Base-by-base conservation (phyloP, 2,797 vertebrate species). In the Esox masquinongy region DNA sequence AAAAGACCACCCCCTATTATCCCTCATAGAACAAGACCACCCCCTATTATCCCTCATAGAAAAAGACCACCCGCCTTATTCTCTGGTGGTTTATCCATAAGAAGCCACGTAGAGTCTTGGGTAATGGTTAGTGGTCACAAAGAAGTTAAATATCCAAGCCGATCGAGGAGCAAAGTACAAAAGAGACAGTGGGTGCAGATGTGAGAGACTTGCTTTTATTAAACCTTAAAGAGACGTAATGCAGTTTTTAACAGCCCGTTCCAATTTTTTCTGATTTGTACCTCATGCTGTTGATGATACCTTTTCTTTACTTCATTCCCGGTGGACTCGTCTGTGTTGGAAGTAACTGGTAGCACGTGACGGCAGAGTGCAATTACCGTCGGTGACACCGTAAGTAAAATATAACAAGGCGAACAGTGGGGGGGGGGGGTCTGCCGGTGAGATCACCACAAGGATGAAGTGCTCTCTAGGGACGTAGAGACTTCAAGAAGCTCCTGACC, bases 401-500 rank as follows among this genome's bases (percentile, higher is more conserved):
- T 92, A 94, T 92, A 94, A 93, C 91, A 92, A 93, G 92, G 87
- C 74, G 87, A 90, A 83, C 82, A 31, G 22, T 11, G 22, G 11
- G 11, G 6, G 22, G 56, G 9, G 56, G 85, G 83, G 36, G 36
- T 88, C 89, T 92, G 91, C 83, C 68, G 87, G 88, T 94, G 93
- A 94, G 92, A 92, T 94, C 93, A 94, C 89, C 79, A 39, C 84
- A 77, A 77, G 90, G 90, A 93, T 93, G 90, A 92, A 94, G 92
- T 91, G 91, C 89, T 88, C 92, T 87, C 90, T 73, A 24, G 92
- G 88, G 93, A 90, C 82, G 82, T 84, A 83, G 88, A 88, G 91
- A 93, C 92, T 93, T 93, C 90, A 93, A 93, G 93, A 94, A 93
- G 93, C 92, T 91, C 90, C 92, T 92, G 92, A 94, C 93, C 85